Conservation (phyloP, 2,113 vertebrate species). For the Lamprologus sp. region DNA sequence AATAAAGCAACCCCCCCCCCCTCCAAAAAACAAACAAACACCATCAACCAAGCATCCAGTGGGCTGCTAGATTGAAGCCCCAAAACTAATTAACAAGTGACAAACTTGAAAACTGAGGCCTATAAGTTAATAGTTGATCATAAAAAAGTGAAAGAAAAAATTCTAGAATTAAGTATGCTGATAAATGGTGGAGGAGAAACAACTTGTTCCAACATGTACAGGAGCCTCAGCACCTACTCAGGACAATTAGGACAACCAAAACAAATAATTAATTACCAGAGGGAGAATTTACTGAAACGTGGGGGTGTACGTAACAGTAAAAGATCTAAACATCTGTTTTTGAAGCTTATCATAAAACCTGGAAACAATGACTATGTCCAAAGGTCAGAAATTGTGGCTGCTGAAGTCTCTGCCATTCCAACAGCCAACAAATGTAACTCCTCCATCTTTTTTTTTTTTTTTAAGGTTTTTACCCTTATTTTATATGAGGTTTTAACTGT, state of each 20-base stretch:
- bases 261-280: background rate
- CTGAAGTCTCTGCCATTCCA: background rate
- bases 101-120: background rate
- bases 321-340: background rate
- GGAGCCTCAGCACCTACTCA: background rate
- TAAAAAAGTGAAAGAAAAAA: background rate
- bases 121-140: background rate
- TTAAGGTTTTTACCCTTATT: background rate
- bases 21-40: accelerated
- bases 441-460: accelerated
- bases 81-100: background rate
- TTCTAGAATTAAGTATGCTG: background rate
- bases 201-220: background rate
- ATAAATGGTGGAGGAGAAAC: background rate
- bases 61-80: background rate
- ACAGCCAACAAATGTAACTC: background rate
- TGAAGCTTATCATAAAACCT: background rate
- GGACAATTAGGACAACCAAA: background rate
- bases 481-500: background rate
- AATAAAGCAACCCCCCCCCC: background rate
- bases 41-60: background rate
- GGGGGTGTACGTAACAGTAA: background rate
- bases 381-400: background rate
- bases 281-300: background rate
- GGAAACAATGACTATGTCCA: background rate